Evolutionary conservation across 2,113 vertebrate genomes (phyloP).

Genomic region (Lota lota): DNA sequence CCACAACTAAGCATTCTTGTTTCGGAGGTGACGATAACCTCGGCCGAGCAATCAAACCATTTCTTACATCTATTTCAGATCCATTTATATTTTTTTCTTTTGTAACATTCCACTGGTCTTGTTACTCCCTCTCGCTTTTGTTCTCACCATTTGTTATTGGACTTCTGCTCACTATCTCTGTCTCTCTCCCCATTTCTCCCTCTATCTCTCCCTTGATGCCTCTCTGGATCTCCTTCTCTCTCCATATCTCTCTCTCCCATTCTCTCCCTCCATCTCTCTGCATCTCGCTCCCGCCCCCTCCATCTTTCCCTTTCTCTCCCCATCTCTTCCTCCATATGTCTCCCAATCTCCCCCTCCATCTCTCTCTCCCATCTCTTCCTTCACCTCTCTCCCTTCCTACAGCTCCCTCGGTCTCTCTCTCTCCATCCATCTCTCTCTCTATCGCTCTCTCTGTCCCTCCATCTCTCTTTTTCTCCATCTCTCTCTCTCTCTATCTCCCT

Average conservation of each 20-base stretch:
- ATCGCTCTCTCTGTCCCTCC: not conserved
- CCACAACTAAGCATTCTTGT: too few species aligned
- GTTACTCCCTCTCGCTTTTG: not conserved
- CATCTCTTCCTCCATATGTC: not conserved
- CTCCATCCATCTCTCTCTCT: not conserved
- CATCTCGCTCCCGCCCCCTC: too few species aligned
- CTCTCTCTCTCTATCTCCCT: not conserved
- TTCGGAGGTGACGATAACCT: not conserved
- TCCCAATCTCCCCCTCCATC: too few species aligned
- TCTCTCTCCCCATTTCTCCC: too few species aligned
- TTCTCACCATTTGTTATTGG: too few species aligned
- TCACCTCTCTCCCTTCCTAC: too few species aligned
- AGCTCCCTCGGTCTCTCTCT: not conserved
- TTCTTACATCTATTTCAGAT: not conserved
- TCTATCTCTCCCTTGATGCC: too few species aligned
- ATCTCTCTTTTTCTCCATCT: not conserved
- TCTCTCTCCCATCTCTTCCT: not conserved
- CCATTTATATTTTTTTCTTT: conserved; percentile 10
- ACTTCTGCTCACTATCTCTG: too few species aligned
- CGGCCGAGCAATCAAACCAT: not conserved
- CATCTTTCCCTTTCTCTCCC: not conserved
- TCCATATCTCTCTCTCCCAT: too few species aligned
- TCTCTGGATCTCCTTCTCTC: too few species aligned
- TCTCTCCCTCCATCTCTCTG: not conserved
- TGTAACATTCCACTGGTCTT: not conserved